Evolutionary conservation across 53 echinoderm and acorn worm species (phyloP).

Genomic region (Crossaster papposus): DNA sequence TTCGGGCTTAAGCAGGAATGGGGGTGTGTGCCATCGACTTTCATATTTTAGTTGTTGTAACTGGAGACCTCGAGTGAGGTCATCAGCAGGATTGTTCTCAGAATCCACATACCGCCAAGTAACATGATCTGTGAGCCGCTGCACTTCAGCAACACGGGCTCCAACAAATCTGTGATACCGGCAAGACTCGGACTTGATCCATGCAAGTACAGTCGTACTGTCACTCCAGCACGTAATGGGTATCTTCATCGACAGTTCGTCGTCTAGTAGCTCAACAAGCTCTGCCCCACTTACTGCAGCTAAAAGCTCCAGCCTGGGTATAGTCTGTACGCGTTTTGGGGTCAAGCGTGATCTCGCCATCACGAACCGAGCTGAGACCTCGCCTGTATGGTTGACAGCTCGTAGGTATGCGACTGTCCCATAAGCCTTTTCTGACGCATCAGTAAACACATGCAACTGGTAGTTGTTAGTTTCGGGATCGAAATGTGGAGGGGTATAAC

Average conservation of each 20-base stretch:
- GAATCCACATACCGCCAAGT: conserved; percentile 33
- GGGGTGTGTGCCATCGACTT: conserved; percentile 30
- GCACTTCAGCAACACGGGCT: conserved; percentile 39
- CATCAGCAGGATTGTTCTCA: conserved; percentile 38
- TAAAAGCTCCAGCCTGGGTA: conserved; percentile 13
- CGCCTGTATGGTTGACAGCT: background rate
- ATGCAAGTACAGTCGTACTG: conserved; percentile 19
- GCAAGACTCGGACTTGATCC: conserved; percentile 41
- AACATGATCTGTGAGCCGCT: conserved; percentile 32
- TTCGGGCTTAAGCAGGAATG: conserved; percentile 23
- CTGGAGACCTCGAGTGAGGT: conserved; percentile 17
- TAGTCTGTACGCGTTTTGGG: conserved; percentile 17
- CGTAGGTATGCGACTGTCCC: conserved; percentile 29
- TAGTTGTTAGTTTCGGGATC: background rate
- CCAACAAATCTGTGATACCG: conserved; percentile 43
- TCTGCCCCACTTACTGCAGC: conserved; percentile 17
- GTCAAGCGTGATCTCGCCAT: conserved; percentile 21
- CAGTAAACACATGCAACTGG: conserved; percentile 26
- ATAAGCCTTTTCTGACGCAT: conserved; percentile 38
- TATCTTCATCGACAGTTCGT: background rate
- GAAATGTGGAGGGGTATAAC: too few species aligned
- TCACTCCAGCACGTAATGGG: conserved; percentile 16
- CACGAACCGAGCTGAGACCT: conserved; percentile 2
- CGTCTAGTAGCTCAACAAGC: conserved; percentile 12
- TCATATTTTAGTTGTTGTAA: background rate